Conservation (phyloP, 2,888 invertebrate species). For the Ennomos fuscantarius region DNA sequence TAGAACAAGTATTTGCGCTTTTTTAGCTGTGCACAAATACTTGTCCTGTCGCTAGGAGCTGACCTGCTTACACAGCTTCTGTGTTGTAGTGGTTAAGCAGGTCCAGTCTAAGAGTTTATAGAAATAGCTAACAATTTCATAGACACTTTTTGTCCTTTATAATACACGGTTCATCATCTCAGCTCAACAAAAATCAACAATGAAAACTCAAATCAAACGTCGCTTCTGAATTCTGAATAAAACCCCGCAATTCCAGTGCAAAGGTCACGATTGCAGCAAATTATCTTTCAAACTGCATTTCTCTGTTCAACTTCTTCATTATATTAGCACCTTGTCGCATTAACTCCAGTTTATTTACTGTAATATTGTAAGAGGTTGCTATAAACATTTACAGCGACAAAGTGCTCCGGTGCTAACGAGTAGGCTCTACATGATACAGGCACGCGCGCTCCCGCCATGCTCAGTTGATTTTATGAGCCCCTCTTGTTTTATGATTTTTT, state of each 20-base stretch:
- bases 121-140: no score
- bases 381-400: background rate
- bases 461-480: conserved; percentile 18
- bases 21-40: no score
- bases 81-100: no score
- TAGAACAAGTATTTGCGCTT: no score
- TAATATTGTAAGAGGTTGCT: background rate
- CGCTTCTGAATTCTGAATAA: conserved; percentile 25
- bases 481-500: conserved; percentile 29
- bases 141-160: no score
- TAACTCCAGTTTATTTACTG: background rate
- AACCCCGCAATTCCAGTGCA: conserved; percentile 24
- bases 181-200: conserved; percentile 7
- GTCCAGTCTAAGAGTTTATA: no score
- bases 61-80: no score
- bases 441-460: conserved; percentile 25
- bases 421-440: conserved; percentile 10
- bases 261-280: conserved; percentile 31
- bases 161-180: no score
- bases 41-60: no score
- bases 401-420: conserved; percentile 4
- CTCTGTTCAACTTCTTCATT: conserved; percentile 3
- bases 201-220: conserved; percentile 14
- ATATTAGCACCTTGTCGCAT: conserved; percentile 4
- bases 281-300: conserved; percentile 28